Conservation (phyloP, 2,888 invertebrate species). For the Barypeithes pellucidus region DNA sequence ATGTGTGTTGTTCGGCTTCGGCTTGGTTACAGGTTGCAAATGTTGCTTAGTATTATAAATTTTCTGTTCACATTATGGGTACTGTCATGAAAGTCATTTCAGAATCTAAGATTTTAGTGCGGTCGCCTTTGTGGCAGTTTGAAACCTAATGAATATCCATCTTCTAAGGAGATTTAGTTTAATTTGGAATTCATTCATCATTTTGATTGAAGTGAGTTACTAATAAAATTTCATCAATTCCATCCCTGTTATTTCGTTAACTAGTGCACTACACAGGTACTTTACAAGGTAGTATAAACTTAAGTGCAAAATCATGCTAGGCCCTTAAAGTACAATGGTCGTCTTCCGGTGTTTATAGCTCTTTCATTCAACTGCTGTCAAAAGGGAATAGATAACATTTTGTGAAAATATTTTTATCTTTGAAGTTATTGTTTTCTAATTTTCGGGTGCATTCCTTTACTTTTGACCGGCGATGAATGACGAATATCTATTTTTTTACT, state of each 20-base stretch:
- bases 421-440: slow-evolving; percentile 29
- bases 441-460: slow-evolving; percentile 27
- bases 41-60: too few relatives aligned
- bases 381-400: slow-evolving; percentile 41
- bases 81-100: too few relatives aligned
- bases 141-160: too few relatives aligned
- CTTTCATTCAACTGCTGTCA: slow-evolving; percentile 49
- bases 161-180: too few relatives aligned
- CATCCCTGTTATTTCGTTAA: slow-evolving; percentile 21
- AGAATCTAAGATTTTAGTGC: too few relatives aligned
- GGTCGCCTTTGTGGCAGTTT: too few relatives aligned
- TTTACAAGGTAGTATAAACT: slow-evolving; percentile 62
- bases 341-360: slow-evolving; percentile 51
- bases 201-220: too few relatives aligned
- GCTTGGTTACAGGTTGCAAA: too few relatives aligned
- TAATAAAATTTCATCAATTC: neutral
- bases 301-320: slow-evolving; percentile 70
- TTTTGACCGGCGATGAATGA: slow-evolving; percentile 25
- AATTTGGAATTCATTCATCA: too few relatives aligned
- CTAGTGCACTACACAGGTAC: slow-evolving; percentile 40
- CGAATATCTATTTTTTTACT: slow-evolving; percentile 31
- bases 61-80: too few relatives aligned
- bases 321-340: slow-evolving; percentile 53
- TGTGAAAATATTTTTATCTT: slow-evolving; percentile 49
- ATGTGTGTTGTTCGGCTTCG: too few relatives aligned